Base-by-base conservation (phyloP, 2,797 vertebrate genomes). In the Gobio occitaniae region DNA sequence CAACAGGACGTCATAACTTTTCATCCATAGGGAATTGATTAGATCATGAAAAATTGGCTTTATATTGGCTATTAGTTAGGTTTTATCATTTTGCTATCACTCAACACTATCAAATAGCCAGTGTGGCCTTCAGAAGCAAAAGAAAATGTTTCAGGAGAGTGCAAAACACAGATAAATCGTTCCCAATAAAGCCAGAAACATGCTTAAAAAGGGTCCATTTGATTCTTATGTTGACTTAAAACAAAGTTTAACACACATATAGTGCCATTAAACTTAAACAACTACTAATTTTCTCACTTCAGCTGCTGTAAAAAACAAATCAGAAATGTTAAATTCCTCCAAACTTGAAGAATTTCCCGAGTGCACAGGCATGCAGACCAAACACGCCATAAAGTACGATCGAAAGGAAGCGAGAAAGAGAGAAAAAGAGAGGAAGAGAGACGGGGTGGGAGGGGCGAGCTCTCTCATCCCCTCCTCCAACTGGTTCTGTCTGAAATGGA, bases 401-500 rank as follows among this genome's bases (percentile, higher is more conserved):
- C 47, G 82, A 82, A 66, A 77, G 65, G 79, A 82, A 83, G 75
- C 47, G 29, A 79, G 84, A 75, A 74, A 77, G 83, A 78, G 84
- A 63, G 83, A 63, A 74, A 50, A 36, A 71, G 69, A 82, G 81
- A 84, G 65, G 56, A 78, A 59, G 78, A 65, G 76, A 80, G 70
- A 78, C 56, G 78, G 38, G 69, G 78, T 78, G 72, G 86, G 88
- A 86, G 74, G 86, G 83, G 81, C 79, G 63, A 82, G 48, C 72
- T 80, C 78, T 70, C 78, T 74, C 85, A 59, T 79, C 84, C 83
- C 87, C 87, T 84, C 86, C 82, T 65, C 77, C 86, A 84, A 52
- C 77, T 66, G 47, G 69, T 32, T 80, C 48, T 83, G 68, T 69
- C 80, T 80, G 87, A 89, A 90, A 91, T 86, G 89, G 89, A 91